Conservation (phyloP, 1,140 invertebrate species). For the Drosophila ananassae region DNA sequence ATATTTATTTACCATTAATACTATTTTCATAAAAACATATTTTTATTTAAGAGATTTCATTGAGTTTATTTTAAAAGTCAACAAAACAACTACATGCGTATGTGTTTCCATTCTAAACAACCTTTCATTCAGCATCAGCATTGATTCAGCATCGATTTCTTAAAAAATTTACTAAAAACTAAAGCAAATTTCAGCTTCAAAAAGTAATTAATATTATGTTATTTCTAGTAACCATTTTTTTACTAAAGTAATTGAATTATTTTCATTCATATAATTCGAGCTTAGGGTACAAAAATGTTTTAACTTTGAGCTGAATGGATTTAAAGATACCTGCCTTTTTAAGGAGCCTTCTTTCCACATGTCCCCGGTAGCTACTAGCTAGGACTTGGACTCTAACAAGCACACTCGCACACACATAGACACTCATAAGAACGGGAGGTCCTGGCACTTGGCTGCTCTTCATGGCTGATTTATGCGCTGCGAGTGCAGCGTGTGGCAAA, state of each 20-base stretch:
- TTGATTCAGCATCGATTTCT: no score
- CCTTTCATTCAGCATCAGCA: no score
- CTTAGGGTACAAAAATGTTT: background rate
- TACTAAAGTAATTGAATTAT: background rate
- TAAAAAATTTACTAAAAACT: no score
- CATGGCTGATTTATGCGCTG: constrained; percentile 74
- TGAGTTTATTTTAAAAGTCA: no score
- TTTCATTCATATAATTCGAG: background rate
- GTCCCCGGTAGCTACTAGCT: constrained; percentile 22
- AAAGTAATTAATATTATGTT: no score
- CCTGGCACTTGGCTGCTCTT: constrained; percentile 62
- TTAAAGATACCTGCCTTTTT: constrained; percentile 12
- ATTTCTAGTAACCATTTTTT: no score
- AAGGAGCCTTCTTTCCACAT: constrained; percentile 37
- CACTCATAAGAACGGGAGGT: background rate
- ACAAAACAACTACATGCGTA: no score
- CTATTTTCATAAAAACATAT: background rate
- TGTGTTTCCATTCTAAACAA: no score
- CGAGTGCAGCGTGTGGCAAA: constrained; percentile 52
- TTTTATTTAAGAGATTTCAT: background rate
- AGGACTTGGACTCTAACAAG: constrained; percentile 17
- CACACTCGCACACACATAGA: constrained; percentile 5
- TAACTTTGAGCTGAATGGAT: background rate
- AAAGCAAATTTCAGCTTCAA: no score
- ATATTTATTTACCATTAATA: background rate